phyloP scores from a whole-genome alignment of 2,113 vertebrate genomes.

The Lontra canadensis region DNA sequence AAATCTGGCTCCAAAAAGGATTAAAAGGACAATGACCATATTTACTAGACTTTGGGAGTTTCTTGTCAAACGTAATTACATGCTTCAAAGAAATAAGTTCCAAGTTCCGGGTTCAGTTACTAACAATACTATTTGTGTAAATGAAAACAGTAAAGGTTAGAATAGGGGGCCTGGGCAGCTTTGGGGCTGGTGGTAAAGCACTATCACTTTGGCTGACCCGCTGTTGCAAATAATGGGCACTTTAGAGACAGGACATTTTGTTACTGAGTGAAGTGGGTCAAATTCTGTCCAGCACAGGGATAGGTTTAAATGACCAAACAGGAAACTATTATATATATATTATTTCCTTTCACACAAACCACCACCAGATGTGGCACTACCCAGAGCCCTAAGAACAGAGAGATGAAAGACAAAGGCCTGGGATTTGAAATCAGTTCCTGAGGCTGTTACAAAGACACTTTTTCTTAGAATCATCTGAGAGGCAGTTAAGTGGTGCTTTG shows the following conservation, averaged over 20 bases:
- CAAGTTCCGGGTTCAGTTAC: not conserved
- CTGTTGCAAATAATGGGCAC: not conserved
- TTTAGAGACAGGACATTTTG: not conserved
- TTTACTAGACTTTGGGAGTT: not conserved
- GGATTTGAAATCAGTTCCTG: conserved; percentile 9
- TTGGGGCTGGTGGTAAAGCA: not conserved
- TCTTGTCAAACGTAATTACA: conserved; percentile 31
- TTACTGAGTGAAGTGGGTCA: not conserved
- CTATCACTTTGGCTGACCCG: not conserved
- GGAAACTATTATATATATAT: conserved; percentile 72
- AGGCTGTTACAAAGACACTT: not conserved
- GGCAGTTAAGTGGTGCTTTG: not conserved
- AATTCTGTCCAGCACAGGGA: conserved; percentile 49
- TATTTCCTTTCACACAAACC: conserved; percentile 76
- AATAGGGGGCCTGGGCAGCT: not conserved
- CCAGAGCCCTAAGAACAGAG: conserved; percentile 49
- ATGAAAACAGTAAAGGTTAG: not conserved
- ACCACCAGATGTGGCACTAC: conserved; percentile 66
- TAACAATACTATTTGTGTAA: not conserved
- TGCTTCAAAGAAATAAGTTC: conserved; percentile 9
- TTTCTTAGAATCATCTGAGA: not conserved
- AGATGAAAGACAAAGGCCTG: conserved; percentile 57
- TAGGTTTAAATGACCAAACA: conserved; percentile 66
- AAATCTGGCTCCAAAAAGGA: conserved; percentile 30
- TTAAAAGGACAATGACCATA: not conserved